Base-by-base conservation (phyloP, 2,888 invertebrate species). In the Ctenicera cuprea region DNA sequence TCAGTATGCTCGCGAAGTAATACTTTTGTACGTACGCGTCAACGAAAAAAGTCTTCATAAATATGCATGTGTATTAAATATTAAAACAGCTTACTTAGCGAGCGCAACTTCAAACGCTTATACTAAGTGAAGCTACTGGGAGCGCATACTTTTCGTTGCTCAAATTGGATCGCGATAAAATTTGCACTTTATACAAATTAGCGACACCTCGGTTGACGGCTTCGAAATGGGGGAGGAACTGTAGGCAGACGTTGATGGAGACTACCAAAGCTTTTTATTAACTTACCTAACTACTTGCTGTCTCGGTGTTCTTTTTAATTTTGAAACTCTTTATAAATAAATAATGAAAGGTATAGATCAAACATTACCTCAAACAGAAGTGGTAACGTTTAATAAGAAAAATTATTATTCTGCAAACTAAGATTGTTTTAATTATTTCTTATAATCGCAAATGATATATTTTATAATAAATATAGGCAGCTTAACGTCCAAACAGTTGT, bases 51-150 rank as follows among this genome's bases (percentile, higher is more conserved):
- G 78, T 77, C 78, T 78, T 80, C 82, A 85, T 85, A 82, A 85
- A 85, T 86, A 85, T 85, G 83, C 83, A 85, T 84, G 78, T 76
- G 80, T 84, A 84, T 83, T 84, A 85, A 86, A 86, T 85, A 85
- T 86, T 86, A 84, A 85, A 85, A 82, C 81, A 83, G 82, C 77
- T 75, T 77, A 76, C 80, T 79, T 80, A 80, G 78, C 77, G 77
- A 81, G 78, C 80, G 76, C 79, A 82, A 85, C 85, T 85, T 85
- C 85, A 85, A 85, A 86, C 83, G 83, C 79, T 80, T 33, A 33
- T 33, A 79, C 83, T 86, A 86, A 86, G 86, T 86, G 86, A 81
- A 80, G 83, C 80, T 69, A 77, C 75, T 73, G 77, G 73, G 70
- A 74, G 74, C 71, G 77, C 71, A 72, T 78, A 77, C 78, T 79